Evolutionary conservation across 2,797 vertebrate genomes (phyloP), one percentile per base, ranked within the genome.

Genomic region (Babyrousa celebensis): DNA sequence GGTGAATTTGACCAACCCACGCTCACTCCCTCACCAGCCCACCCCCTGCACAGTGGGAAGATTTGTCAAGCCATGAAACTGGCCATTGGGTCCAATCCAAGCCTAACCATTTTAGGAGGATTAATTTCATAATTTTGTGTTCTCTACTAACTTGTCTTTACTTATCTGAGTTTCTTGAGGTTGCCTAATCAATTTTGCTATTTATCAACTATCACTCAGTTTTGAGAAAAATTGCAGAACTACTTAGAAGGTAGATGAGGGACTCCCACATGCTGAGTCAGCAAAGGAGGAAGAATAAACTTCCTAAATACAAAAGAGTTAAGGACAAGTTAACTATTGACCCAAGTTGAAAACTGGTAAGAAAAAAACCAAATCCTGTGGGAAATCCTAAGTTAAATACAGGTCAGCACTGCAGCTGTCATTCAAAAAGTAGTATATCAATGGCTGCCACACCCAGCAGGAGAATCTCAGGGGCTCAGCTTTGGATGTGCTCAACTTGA

Each of bases 291-390:
- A 93, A 87, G 20, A 83, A 65, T 43, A 56, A 77, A 6, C 17
- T 91, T 95, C 82, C 62, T 80, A 85, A 74, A 54, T 85, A 72
- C 15, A 87, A 85, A 94, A 88, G 29, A 15, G 72, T 82, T 16
- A 91, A 67, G 20, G 10, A 86, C 7, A 88, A 88, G 32, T 79
- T 92, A 48, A 48, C 43, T 48, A 48, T 67, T 70, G 54, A 90
- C 20, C 52, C 32, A 93, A 84, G 74, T 87, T 71, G 79, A 84
- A 94, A 84, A n/a, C 32, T 74, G 62, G 9, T 70, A 77, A 29
- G 27, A 27, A 63, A 88, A 88, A 92, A 85, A 80, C 63, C 68
- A 60, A 91, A 74, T 40, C 17, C 36, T 85, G n/a, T 48, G 48
- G 54, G 36, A 85, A 17, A 60, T 48, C 11, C 15, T 27, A 94